Base-by-base conservation (phyloP, 2,888 invertebrate species). In the Drosophila rubida region DNA sequence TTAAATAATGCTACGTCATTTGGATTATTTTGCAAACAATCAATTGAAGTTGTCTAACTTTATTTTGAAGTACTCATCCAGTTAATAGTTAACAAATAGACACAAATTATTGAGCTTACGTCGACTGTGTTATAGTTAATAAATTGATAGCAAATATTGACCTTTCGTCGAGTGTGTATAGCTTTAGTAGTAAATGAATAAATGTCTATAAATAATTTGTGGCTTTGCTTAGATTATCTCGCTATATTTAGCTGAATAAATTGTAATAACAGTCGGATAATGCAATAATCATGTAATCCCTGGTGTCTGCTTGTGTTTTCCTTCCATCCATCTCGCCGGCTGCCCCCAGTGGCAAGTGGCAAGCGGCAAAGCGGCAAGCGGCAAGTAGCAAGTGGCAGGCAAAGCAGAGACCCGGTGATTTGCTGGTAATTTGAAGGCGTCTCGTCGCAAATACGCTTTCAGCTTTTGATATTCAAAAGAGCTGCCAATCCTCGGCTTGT, bases 351-450 rank as follows among this genome's bases (percentile, higher is more conserved):
- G 1, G 19, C 42, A 42, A 42, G 42, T 42, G 22, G 48, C 22
- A 35, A 22, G 35, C 30, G 13, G 46, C 14, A 37, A 22, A 50
- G 37, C 25, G 16, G 16, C 41, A 42, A 42, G 41, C 22, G 19
- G 48, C 23, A 23, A 30, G 16, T 1, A 9, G 27, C 14, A 27
- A 13, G 25, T 14, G 11, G 11, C 41, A 41, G 23, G 23, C 14
- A 37, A 25, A 8, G 51, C 16, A 16, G n/a, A 51, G 51, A 16
- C 2, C 32, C 2, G 6, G n/a, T 46, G 14, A 22, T 35, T 14
- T 42, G 42, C 39, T 51, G 51, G 45, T 59, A 67, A 59, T 67
- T 67, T 59, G 51, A 19, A 37, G 48, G 59, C 68, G 48, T 53
- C 42, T 46, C 54, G 37, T 37, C 49, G 50, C 45, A 67, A 53